Percentiles rank a stretch among this genome's conserved stretches.
phyloP scores from a whole-genome alignment of 1,140 invertebrate genomes.

The Wiebesia pumilae region DNA sequence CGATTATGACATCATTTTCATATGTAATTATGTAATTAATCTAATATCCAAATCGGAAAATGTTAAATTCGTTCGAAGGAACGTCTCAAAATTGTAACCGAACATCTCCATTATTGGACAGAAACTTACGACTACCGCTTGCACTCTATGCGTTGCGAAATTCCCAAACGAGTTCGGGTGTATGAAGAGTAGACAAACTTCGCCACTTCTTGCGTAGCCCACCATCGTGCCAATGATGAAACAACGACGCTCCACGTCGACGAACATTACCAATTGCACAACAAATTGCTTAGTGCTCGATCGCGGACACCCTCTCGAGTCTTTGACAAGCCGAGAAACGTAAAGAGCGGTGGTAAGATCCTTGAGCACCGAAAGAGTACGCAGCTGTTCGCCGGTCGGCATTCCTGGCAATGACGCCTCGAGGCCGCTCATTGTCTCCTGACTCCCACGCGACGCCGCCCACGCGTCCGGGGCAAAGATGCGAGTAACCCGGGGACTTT shows the following conservation, averaged over 20 bases:
- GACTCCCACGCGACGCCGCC: background rate
- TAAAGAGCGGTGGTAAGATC: background rate
- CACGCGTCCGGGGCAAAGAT: background rate
- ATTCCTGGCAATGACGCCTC: conserved; percentile 46
- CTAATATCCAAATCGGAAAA: background rate
- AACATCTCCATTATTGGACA: too few species aligned
- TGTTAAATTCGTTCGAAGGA: background rate
- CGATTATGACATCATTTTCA: background rate
- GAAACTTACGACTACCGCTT: too few species aligned
- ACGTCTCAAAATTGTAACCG: background rate
- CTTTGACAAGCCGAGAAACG: background rate
- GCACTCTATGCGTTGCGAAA: too few species aligned
- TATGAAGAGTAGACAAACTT: background rate
- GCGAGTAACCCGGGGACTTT: background rate
- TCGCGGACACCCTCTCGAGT: too few species aligned
- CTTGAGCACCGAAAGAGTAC: background rate
- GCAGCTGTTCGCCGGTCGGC: background rate
- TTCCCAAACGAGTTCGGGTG: too few species aligned
- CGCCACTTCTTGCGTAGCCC: background rate
- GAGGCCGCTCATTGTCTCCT: conserved; percentile 38
- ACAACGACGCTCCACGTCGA: background rate
- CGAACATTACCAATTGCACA: background rate
- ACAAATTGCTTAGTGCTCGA: background rate
- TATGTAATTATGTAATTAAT: background rate
- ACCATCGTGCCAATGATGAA: background rate